Conservation (phyloP, 64 coral and sea anemone genomes). For the Porites australiensis region DNA sequence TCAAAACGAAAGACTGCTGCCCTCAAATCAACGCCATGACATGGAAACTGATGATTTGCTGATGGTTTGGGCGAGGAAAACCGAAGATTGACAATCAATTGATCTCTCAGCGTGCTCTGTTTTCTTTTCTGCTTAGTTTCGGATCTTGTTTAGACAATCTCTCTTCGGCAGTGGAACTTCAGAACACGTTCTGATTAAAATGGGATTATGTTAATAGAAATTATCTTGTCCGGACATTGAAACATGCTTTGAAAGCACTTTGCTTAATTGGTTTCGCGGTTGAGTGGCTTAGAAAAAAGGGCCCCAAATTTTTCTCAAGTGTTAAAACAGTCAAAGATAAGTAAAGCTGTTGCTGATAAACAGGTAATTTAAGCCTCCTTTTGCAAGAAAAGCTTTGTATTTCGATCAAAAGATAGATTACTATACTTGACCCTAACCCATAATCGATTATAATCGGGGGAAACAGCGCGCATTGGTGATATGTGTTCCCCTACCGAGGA, state of each 20-base stretch:
- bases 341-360: neutral
- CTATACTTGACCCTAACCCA: neutral
- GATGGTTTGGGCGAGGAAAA: too few relatives aligned
- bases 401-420: neutral
- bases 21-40: neutral
- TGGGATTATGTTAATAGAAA: conserved; percentile 13
- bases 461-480: too few relatives aligned
- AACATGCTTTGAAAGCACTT: neutral
- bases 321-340: neutral
- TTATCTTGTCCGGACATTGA: neutral
- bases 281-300: neutral
- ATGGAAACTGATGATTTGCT: neutral
- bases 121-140: neutral
- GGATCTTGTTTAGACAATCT: neutral
- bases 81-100: neutral
- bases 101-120: neutral
- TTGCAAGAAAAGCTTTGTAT: neutral
- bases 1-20: neutral
- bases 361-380: neutral
- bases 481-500: too few relatives aligned
- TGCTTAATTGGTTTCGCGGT: neutral
- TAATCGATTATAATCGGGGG: too few relatives aligned
- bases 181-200: neutral
- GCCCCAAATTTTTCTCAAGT: neutral
- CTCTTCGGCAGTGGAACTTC: neutral